Base-by-base conservation (phyloP, 1,140 invertebrate species). In the Lineus longissimus region DNA sequence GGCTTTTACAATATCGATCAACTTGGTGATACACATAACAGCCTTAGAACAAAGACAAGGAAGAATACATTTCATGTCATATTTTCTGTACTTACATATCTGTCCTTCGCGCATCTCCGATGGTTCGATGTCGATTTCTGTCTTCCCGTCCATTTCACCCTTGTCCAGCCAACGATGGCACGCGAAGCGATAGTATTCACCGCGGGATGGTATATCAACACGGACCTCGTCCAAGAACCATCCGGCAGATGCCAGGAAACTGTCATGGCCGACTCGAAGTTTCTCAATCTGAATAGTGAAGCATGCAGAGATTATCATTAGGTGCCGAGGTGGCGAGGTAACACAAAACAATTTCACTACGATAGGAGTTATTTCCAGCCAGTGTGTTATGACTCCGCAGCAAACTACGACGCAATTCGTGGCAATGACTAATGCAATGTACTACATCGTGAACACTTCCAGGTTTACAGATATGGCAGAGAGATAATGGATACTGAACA, bases 191-290 rank as follows among this genome's bases (percentile, higher is more conserved):
- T 81, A 81, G 33, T 75, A 68, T 59, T 76, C 70, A 7, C 79
- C 79, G 4, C 67, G 62, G 1, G 77, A 78, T 7, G 80, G 81
- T 9, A 82, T 65, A 47, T 81, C 70, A 31, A 82, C 76, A 17
- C 57, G 56, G 2, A 82, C 74, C 30, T 76, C 72, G 62, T 82
- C 81, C 25, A 81, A 65, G 67, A 79, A 81, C 81, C 81, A 82
- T 31, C 77, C 78, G 45, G 77, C 69, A 2, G 78, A 75, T 0
- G 70, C 61, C 19, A 68, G 72, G 11, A 64, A 64, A 30, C 73
- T 70, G 61, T 81, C 79, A 69, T 81, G 80, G 17, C 80, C 78
- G 45, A 81, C 74, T 58, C 68, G 70, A 29, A 81, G 79, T 62
- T 71, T 73, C 68, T 77, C 75, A 29, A 81, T 78, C 79, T 81